Evolutionary conservation across 2,113 vertebrate genomes (phyloP).

Genomic region (Seriola rivoliana): DNA sequence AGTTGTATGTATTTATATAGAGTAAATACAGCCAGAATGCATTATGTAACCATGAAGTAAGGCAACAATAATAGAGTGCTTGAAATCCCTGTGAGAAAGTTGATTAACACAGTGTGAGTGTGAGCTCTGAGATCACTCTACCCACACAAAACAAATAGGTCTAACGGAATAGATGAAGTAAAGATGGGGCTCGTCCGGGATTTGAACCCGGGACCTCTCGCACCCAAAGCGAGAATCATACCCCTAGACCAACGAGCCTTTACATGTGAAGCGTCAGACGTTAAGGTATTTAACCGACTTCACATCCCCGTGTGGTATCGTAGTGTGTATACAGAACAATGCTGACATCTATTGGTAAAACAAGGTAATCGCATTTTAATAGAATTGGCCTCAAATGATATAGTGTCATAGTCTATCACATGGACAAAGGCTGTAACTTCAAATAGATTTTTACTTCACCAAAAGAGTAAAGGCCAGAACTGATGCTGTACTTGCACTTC

Average conservation of each 20-base stretch:
- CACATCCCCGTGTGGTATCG: accelerated
- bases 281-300: background rate
- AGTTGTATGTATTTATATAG: too few relatives aligned
- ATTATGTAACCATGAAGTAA: background rate
- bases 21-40: too few relatives aligned
- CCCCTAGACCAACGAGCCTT: conserved; percentile 84
- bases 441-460: too few relatives aligned
- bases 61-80: background rate
- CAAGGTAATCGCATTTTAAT: too few relatives aligned
- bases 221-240: conserved; percentile 86
- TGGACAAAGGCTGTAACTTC: background rate
- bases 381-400: background rate
- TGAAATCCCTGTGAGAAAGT: background rate
- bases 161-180: too few relatives aligned
- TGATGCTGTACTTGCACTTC: too few relatives aligned
- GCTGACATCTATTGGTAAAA: background rate
- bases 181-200: conserved; percentile 81
- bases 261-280: background rate
- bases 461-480: too few relatives aligned
- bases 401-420: background rate
- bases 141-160: too few relatives aligned
- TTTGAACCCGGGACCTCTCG: conserved; percentile 86
- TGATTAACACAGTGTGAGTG: background rate
- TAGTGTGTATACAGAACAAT: too few relatives aligned
- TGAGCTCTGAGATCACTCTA: too few relatives aligned